phyloP scores from a whole-genome alignment of 2,113 vertebrate genomes.

The Nothocercus julius region DNA sequence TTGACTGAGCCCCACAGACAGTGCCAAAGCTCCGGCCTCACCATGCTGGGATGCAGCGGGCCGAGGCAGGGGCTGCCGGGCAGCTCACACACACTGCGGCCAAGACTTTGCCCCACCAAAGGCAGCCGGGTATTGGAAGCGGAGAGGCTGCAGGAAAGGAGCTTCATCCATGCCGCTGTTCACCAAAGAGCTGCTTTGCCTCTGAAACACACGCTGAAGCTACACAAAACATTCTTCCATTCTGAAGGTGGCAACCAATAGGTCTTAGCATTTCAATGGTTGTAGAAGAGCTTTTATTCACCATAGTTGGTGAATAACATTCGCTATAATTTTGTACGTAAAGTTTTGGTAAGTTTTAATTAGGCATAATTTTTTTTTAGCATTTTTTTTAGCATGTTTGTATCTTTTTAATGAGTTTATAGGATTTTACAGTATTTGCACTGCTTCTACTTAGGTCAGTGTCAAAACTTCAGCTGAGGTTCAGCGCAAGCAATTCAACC shows the following conservation, averaged over 20 bases:
- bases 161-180: background rate
- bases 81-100: rapidly evolving
- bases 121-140: background rate
- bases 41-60: background rate
- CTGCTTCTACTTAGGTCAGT: background rate
- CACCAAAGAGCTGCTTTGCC: background rate
- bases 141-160: background rate
- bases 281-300: background rate
- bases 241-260: rapidly evolving
- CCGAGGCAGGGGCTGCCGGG: background rate
- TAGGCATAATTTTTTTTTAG: background rate
- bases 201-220: background rate
- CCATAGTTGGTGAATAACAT: background rate
- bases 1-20: background rate
- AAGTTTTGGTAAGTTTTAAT: background rate
- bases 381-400: background rate
- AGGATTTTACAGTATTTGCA: background rate
- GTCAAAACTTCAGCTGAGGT: conserved; percentile 7
- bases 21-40: background rate
- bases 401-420: conserved; percentile 50
- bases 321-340: rapidly evolving
- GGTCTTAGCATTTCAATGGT: too few species aligned
- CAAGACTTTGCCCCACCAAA: background rate
- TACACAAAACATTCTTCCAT: background rate
- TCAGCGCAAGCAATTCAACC: conserved; percentile 3